Percentiles rank a stretch among this genome's conserved stretches.
These are phyloP conservation scores for Atractosteus spatula DNA, from an alignment of 2,113 vertebrate genomes.

Conservation along the genomic window DNA sequence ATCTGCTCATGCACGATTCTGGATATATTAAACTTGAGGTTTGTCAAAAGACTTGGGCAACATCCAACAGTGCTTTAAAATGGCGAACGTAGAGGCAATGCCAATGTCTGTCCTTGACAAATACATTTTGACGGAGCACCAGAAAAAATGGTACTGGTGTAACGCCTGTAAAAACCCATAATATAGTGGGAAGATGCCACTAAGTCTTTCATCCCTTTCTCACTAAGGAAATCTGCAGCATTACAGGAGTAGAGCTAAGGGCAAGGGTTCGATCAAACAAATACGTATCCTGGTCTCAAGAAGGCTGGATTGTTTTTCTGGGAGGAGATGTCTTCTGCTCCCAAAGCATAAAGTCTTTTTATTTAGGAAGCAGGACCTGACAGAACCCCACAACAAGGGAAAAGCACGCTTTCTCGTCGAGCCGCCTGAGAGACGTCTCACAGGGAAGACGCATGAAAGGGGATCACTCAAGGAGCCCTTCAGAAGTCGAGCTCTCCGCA, in stretches of 20 bases:
- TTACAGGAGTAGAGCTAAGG: constrained; percentile 20
- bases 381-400: constrained; percentile 25
- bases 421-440: constrained; percentile 45
- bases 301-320: background rate
- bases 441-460: constrained; percentile 48
- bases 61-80: constrained; percentile 16
- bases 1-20: constrained; percentile 33
- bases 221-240: constrained; percentile 41
- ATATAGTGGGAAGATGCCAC: constrained; percentile 38
- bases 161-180: constrained; percentile 22
- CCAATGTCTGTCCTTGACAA: constrained; percentile 11
- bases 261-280: too few species aligned
- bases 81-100: background rate
- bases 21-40: constrained; percentile 42
- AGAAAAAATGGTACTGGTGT: constrained; percentile 6
- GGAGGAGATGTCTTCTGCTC: background rate
- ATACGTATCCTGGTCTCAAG: too few species aligned
- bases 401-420: constrained; percentile 41
- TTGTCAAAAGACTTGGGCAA: constrained; percentile 19
- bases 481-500: constrained; percentile 59
- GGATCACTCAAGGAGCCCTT: constrained; percentile 50
- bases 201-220: constrained; percentile 48
- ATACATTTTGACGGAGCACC: constrained; percentile 33
- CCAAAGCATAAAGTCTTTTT: constrained; percentile 20
- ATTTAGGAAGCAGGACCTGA: constrained; percentile 28